Conservation (phyloP, 2,113 vertebrate genomes). For the Ivindomyrus marchei region DNA sequence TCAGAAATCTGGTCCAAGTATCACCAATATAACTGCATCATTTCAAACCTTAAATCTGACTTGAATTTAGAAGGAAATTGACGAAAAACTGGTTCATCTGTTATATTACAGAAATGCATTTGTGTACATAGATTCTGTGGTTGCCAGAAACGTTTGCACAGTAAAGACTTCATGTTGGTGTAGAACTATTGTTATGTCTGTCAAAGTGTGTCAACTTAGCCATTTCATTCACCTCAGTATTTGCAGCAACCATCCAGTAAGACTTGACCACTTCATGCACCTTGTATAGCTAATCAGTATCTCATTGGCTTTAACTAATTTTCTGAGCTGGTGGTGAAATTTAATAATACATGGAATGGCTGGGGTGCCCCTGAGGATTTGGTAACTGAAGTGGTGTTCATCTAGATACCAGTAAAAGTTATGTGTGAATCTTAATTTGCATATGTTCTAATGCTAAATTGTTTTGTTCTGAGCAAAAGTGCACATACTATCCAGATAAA, state of each 20-base stretch:
- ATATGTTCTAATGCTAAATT: neutral
- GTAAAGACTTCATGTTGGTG: neutral
- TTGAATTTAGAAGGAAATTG: neutral
- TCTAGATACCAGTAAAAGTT: neutral
- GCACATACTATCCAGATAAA: neutral
- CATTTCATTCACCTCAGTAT: neutral
- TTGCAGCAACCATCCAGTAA: neutral
- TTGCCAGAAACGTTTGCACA: neutral
- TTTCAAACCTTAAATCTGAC: neutral
- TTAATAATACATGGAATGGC: neutral
- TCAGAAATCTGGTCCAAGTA: neutral
- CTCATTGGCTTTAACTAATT: neutral
- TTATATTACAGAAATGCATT: neutral
- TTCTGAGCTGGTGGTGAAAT: neutral
- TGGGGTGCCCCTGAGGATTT: neutral
- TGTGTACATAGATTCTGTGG: neutral
- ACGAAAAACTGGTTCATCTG: neutral
- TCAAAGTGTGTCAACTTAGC: neutral
- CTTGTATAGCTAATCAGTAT: neutral
- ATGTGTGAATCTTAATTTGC: neutral
- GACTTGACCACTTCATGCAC: neutral
- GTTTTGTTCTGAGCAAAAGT: neutral
- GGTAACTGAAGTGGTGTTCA: neutral
- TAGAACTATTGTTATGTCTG: neutral
- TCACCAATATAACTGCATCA: too few relatives aligned